Conservation (phyloP, 2,888 invertebrate species). For the Brenthis hecate region DNA sequence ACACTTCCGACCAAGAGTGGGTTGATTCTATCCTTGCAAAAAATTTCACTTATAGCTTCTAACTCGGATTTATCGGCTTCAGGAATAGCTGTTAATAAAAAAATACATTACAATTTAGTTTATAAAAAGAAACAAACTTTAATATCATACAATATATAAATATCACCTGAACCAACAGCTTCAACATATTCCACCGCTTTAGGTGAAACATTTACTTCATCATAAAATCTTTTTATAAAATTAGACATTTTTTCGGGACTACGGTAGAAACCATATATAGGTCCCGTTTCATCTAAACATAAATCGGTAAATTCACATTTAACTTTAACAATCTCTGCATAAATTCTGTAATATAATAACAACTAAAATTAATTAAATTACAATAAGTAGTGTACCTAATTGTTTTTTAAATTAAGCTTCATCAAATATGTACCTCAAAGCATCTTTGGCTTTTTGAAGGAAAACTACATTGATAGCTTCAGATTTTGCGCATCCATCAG, state of each 20-base stretch:
- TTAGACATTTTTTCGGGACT: conserved; percentile 42
- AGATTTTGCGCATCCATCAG: conserved; percentile 88
- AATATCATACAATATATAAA: not conserved
- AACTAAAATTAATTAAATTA: not conserved
- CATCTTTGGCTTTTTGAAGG: conserved; percentile 85
- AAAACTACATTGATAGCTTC: conserved; percentile 87
- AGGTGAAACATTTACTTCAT: conserved; percentile 82
- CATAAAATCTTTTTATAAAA: conserved; percentile 68
- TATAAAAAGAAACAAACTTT: not conserved
- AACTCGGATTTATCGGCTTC: conserved; percentile 85
- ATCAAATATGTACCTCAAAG: conserved; percentile 63
- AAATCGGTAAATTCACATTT: conserved; percentile 45
- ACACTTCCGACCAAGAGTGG: conserved; percentile 83
- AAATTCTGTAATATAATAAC: conserved; percentile 57
- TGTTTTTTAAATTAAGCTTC: not conserved
- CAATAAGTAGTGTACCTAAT: not conserved
- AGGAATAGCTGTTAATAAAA: conserved; percentile 60
- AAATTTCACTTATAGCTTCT: conserved; percentile 83
- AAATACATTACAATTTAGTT: not conserved
- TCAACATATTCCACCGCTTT: conserved; percentile 88
- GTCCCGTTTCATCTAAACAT: conserved; percentile 34
- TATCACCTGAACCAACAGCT: conserved; percentile 88
- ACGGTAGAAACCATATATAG: conserved; percentile 47
- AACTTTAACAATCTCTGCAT: conserved; percentile 49
- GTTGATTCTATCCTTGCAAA: conserved; percentile 78